Percentiles rank a stretch among this genome's conserved stretches.
Evolutionary conservation across 2,797 vertebrate genomes (phyloP).

Genomic region (Chiloscyllium punctatum): DNA sequence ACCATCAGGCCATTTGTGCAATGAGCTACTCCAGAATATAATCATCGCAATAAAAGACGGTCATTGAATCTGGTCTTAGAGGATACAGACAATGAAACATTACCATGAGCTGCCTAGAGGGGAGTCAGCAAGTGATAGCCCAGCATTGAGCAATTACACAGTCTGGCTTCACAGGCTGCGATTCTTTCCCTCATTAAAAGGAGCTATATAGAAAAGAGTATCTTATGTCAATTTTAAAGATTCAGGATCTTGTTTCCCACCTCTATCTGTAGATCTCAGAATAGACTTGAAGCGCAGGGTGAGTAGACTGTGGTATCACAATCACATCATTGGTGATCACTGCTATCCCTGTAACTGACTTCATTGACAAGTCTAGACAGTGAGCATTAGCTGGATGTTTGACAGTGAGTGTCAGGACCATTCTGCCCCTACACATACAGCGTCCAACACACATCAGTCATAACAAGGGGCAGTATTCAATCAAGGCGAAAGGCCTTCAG

Average conservation of each 20-base stretch:
- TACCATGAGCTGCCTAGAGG: not conserved
- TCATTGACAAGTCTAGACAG: not conserved
- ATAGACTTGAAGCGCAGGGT: not conserved
- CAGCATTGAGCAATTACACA: not conserved
- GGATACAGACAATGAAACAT: not conserved
- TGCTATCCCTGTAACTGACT: not conserved
- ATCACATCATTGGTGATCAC: not conserved
- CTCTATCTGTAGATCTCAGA: not conserved
- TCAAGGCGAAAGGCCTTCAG: no score
- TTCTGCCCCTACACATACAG: no score
- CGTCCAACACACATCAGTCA: not conserved
- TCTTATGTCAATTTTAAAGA: not conserved
- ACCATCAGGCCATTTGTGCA: not conserved
- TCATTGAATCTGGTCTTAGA: not conserved
- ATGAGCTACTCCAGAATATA: not conserved
- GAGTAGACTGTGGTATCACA: not conserved
- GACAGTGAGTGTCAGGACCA: not conserved
- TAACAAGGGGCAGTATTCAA: not conserved
- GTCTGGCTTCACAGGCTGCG: not conserved
- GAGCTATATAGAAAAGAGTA: not conserved
- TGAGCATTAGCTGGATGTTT: not conserved
- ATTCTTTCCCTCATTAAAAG: not conserved
- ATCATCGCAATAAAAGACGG: not conserved
- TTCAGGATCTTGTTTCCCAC: not conserved
- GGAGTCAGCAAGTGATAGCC: not conserved